These are phyloP conservation scores for Chelidonichthys spinosus DNA, from an alignment of 2,797 vertebrate genomes.

Conservation along the genomic window DNA sequence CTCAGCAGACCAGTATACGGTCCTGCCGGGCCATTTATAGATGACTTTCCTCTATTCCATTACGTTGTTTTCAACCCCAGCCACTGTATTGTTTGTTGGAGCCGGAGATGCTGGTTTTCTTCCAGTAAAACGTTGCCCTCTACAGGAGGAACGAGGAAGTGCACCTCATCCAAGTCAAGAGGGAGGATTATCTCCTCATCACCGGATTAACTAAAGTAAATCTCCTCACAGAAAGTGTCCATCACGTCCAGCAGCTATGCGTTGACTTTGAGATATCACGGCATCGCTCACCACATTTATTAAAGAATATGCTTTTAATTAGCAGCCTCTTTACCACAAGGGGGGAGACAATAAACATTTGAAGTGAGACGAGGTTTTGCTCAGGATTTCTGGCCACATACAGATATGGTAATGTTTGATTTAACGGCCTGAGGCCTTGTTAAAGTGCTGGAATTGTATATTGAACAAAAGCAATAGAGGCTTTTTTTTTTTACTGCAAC, in stretches of 20 bases:
- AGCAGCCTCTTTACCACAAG: constrained; percentile 23
- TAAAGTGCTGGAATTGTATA: constrained; percentile 70
- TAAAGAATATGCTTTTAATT: constrained; percentile 71
- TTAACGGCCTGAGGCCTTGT: constrained; percentile 63
- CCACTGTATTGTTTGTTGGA: constrained; percentile 43
- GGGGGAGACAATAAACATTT: constrained; percentile 63
- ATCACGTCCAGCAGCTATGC: constrained; percentile 10
- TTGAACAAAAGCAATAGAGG: constrained; percentile 68
- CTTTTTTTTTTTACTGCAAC: constrained; percentile 55
- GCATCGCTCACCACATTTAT: constrained; percentile 7
- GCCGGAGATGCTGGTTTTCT: background rate
- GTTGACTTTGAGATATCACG: constrained; percentile 54
- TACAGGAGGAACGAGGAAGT: constrained; percentile 34
- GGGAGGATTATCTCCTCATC: constrained; percentile 58
- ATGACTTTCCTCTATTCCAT: constrained; percentile 53
- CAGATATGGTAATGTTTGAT: constrained; percentile 73
- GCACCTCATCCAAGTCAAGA: constrained; percentile 15
- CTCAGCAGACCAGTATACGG: constrained; percentile 44
- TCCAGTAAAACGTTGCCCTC: constrained; percentile 78
- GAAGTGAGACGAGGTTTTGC: constrained; percentile 51
- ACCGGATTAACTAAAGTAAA: constrained; percentile 66
- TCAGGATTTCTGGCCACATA: constrained; percentile 62
- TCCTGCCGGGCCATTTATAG: constrained; percentile 55
- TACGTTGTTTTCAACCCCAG: constrained; percentile 28
- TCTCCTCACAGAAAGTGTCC: constrained; percentile 70